Evolutionary conservation across 1,140 invertebrate species (phyloP).

Genomic region (Diprion similis): DNA sequence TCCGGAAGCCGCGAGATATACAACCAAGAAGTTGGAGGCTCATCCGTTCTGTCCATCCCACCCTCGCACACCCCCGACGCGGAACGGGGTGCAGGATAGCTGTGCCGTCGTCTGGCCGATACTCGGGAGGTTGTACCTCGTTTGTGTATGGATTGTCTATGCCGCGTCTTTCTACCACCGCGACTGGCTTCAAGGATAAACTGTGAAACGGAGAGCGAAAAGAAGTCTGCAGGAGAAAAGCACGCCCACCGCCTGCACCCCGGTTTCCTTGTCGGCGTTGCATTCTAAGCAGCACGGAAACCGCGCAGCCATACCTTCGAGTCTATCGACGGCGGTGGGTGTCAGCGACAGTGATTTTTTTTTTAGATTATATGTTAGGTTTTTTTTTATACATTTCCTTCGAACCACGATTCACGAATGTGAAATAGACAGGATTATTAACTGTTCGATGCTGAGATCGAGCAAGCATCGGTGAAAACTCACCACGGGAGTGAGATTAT

Average conservation of each 20-base stretch:
- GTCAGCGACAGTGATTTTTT: too few relatives aligned
- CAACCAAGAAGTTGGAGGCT: constrained; percentile 7
- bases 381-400: background rate
- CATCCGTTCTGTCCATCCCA: constrained; percentile 6
- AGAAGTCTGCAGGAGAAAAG: background rate
- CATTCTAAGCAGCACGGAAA: constrained; percentile 5
- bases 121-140: background rate
- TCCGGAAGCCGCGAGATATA: constrained; percentile 6
- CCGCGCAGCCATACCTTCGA: background rate
- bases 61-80: background rate
- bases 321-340: background rate
- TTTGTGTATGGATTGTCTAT: background rate
- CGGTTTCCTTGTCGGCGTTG: background rate
- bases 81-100: background rate
- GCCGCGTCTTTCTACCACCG: too few relatives aligned
- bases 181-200: too few relatives aligned
- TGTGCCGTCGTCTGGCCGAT: background rate
- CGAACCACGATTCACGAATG: background rate
- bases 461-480: background rate
- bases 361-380: background rate
- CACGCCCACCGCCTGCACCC: background rate
- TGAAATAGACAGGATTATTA: background rate
- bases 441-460: background rate
- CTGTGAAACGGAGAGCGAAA: too few relatives aligned
- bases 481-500: background rate